Evolutionary conservation across 2,797 vertebrate genomes (phyloP), one percentile per base, ranked within the genome.

Genomic region (Anguilla marmorata): DNA sequence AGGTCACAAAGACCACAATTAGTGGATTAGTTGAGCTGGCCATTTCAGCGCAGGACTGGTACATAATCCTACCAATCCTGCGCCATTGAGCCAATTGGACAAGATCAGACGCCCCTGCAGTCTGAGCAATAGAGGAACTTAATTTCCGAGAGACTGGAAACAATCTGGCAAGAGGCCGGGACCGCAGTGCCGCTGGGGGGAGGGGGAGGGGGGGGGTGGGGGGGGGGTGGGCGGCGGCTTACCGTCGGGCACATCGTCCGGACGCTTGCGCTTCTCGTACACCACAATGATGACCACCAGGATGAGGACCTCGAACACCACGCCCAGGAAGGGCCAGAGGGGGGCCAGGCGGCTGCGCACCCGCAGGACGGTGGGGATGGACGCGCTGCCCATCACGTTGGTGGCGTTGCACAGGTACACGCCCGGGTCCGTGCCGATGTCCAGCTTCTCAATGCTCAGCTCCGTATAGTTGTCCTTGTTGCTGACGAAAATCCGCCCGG

Each of bases 221-320:
- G 3, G 16, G 80, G 50, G 48, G 14, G 37, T 19, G 41, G 41
- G 41, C 41, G 41, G 41, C 41, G 1, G 94, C 97, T 97, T 96
- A 99, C 99, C 99, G 1, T 99, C 99, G 90, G 97, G 97, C 91
- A 98, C 95, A 87, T 99, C 99, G 16, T 99, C 99, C 0, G 99
- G 98, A 96, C 98, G 96, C 98, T 99, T 99, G 92, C 98, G 97
- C 94, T 99, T 99, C 96, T 99, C 99, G 58, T 99, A 99, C 89
- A 99, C 92, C 89, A 99, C 97, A 87, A 99, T 99, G 96, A 99
- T 98, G 94, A 99, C 86, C 84, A 99, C 94, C 85, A 99, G 97
- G 93, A 99, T 97, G 89, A 99, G 95, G 89, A 99, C 97, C 95
- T 99, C 99, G 0, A 97, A 97, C 95, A 99, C 91, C 89, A 99